Conservation (phyloP, 2,888 invertebrate genomes). For the Drosophila subsilvestris region DNA sequence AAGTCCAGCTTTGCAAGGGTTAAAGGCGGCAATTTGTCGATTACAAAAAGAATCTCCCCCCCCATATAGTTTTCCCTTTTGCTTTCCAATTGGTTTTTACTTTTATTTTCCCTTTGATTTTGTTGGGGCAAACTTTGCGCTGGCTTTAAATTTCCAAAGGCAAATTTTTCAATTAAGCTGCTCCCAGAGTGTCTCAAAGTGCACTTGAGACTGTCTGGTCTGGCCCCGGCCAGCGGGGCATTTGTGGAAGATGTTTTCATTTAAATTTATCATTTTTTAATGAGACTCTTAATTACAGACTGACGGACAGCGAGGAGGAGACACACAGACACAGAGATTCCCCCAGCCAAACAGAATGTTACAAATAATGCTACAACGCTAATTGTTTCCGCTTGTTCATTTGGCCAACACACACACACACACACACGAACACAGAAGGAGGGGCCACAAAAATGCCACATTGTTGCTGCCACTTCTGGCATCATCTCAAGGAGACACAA, state of each 20-base stretch:
- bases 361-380: constrained; percentile 71
- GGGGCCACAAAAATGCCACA: constrained; percentile 3
- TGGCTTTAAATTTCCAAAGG: constrained; percentile 35
- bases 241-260: constrained; percentile 67
- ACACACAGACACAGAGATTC: not conserved
- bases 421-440: not conserved
- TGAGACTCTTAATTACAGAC: constrained; percentile 74
- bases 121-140: constrained; percentile 14
- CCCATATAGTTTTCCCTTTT: constrained; percentile 21
- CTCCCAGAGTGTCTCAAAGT: constrained; percentile 32
- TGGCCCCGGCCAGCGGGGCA: constrained; percentile 3
- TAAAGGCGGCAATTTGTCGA: constrained; percentile 67
- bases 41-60: constrained; percentile 30
- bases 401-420: constrained; percentile 45
- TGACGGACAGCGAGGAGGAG: constrained; percentile 43
- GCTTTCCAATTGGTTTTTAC: not conserved
- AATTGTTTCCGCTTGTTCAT: constrained; percentile 65
- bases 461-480: constrained; percentile 7
- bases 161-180: constrained; percentile 22
- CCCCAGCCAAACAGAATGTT: constrained; percentile 67
- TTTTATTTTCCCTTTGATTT: not conserved
- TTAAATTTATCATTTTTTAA: constrained; percentile 80
- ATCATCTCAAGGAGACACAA: constrained; percentile 36
- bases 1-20: constrained; percentile 23
- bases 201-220: constrained; percentile 44